These are phyloP conservation scores for Troides oblongomaculatus DNA, from an alignment of 2,888 invertebrate genomes.

Conservation along the genomic window DNA sequence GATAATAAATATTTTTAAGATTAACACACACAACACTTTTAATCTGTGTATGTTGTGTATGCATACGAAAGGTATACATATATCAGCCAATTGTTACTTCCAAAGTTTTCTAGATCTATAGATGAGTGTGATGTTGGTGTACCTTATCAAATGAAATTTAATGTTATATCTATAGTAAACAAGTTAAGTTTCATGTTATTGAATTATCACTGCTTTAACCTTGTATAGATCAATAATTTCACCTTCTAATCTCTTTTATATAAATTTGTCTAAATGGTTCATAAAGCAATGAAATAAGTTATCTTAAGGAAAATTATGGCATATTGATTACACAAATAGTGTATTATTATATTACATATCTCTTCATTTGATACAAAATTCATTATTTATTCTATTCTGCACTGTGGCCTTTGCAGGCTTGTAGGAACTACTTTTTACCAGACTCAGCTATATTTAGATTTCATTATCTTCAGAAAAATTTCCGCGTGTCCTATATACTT, in stretches of 20 bases:
- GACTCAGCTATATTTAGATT: slow-evolving; percentile 26
- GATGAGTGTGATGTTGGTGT: no score
- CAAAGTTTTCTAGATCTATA: no score
- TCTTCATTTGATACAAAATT: not conserved
- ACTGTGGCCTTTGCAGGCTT: slow-evolving; percentile 20
- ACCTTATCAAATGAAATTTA: not conserved
- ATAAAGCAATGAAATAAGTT: not conserved
- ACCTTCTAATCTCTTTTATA: no score
- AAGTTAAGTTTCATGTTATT: not conserved
- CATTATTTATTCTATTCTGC: slow-evolving; percentile 20
- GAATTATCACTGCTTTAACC: not conserved
- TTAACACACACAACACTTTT: no score
- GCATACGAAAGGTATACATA: no score
- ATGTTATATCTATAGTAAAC: not conserved
- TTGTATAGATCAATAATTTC: not conserved
- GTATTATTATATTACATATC: slow-evolving; percentile 10
- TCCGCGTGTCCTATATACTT: slow-evolving; percentile 29
- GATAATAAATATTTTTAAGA: no score
- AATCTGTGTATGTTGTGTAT: no score
- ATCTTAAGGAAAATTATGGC: not conserved
- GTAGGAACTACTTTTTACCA: slow-evolving; percentile 22
- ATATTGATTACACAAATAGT: not conserved
- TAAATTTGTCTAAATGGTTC: not conserved
- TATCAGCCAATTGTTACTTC: no score
- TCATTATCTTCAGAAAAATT: slow-evolving; percentile 35